A percentile compares a stretch with the other conserved stretches of the same genome.
phyloP scores from a whole-genome alignment of 2,113 vertebrate genomes.

The Microcebus griseorufus region DNA sequence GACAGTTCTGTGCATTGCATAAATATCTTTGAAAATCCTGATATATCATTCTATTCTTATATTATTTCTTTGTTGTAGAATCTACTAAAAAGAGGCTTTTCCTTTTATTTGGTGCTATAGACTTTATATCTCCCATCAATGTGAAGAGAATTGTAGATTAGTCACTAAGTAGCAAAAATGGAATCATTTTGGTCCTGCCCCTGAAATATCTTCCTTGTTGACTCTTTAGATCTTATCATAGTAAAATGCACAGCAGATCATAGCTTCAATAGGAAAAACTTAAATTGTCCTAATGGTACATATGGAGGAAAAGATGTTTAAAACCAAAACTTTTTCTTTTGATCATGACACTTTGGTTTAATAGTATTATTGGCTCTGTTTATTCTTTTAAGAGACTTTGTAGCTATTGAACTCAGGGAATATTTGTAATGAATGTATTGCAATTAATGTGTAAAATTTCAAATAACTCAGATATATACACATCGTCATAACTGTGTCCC shows the following conservation, averaged over 20 bases:
- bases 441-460: background rate
- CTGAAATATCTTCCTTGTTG: background rate
- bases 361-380: background rate
- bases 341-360: slow-evolving; percentile 20
- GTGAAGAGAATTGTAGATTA: background rate
- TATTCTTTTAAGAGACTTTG: background rate
- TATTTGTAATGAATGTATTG: background rate
- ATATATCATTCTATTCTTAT: background rate
- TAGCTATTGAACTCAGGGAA: background rate
- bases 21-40: background rate
- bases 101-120: background rate
- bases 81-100: background rate
- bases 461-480: background rate
- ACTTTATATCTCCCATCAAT: background rate
- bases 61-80: background rate
- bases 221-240: background rate
- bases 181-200: background rate
- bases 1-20: background rate
- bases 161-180: background rate
- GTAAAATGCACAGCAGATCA: background rate
- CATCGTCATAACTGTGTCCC: background rate
- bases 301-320: slow-evolving; percentile 7
- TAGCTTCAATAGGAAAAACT: background rate
- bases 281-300: background rate
- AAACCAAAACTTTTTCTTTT: background rate